Evolutionary conservation across 2,888 invertebrate genomes (phyloP), one percentile per base, ranked within the genome.

Genomic region (Amphipoea oculea): DNA sequence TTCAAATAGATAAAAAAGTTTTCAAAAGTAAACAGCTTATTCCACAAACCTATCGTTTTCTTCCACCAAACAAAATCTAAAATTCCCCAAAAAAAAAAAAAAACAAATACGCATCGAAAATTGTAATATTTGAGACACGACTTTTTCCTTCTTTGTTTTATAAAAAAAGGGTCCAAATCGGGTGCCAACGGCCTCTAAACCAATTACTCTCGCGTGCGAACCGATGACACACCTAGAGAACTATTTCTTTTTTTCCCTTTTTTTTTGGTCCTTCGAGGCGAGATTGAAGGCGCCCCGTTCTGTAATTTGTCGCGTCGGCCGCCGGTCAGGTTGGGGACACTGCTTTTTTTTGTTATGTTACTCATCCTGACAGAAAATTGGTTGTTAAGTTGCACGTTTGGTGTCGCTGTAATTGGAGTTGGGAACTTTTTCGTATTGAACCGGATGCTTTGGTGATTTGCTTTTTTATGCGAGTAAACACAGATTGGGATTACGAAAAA

Each of bases 271-370:
- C 89, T 89, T 86, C 69, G 89, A 92, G 91, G 92, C 92, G 94
- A 93, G 94, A 94, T 94, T 92, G 90, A 83, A 92, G 94, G 94
- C 95, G 94, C 95, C 95, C 92, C 88, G 90, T 88, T 88, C 91
- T 94, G 91, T 95, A 95, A 96, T 96, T 96, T 95, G 95, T 95
- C 94, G 92, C 92, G 92, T 89, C 91, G 91, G 84, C 91, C 91
- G 90, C 88, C 92, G 91, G 90, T 90, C 90, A 87, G 85, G 77
- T 79, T 79, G 88, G 91, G 88, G 89, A 88, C 86, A 87, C 81
- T 68, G 77, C 5, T 87, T 91, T 92, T 92, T 89, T 92, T 92
- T 90, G 86, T 88, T 86, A 83, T 73, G 83, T 90, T 89, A 86
- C 86, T 89, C 87, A 85, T 86, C 82, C 87, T 91, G 92, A 92